Conservation (phyloP, 2,888 invertebrate genomes). For the Caenorhabditis becei region DNA sequence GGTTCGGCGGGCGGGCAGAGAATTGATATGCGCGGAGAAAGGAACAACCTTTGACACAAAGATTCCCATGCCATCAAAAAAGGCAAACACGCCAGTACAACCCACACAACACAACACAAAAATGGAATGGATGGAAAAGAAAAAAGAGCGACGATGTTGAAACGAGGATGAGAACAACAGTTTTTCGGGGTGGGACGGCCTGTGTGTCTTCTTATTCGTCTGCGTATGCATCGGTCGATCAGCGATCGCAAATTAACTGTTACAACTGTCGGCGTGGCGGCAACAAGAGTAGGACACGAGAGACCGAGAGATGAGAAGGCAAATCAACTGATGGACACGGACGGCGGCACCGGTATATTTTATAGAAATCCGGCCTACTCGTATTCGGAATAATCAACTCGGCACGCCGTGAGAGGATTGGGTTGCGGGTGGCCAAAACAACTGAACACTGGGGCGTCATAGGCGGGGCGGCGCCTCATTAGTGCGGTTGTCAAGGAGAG, state of each 20-base stretch:
- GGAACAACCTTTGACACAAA: conserved; percentile 10
- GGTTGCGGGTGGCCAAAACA: neutral
- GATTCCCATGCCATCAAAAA: conserved; percentile 22
- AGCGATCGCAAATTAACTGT: conserved; percentile 57
- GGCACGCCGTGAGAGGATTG: neutral
- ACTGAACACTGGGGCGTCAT: conserved; percentile 20
- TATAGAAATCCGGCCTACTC: conserved; percentile 29
- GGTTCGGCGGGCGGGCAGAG: neutral
- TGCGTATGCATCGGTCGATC: conserved; percentile 33
- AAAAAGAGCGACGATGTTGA: conserved; percentile 3
- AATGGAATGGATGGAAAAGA: conserved; percentile 19
- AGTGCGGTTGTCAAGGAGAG: conserved; percentile 38
- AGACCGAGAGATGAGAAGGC: conserved; percentile 15
- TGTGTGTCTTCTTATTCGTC: conserved; percentile 22
- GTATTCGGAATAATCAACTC: conserved; percentile 11
- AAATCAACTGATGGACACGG: neutral
- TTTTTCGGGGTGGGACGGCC: conserved; percentile 18
- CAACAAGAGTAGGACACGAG: conserved; percentile 11
- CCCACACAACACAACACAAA: conserved; percentile 1
- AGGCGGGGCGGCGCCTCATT: neutral
- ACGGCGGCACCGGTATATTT: conserved; percentile 22
- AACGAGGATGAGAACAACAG: conserved; percentile 22
- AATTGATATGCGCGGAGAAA: neutral
- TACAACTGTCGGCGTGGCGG: conserved; percentile 48
- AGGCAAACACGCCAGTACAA: conserved; percentile 9